phyloP scores from a whole-genome alignment of 2,888 invertebrate species.

The Andrena chrysosceles region DNA sequence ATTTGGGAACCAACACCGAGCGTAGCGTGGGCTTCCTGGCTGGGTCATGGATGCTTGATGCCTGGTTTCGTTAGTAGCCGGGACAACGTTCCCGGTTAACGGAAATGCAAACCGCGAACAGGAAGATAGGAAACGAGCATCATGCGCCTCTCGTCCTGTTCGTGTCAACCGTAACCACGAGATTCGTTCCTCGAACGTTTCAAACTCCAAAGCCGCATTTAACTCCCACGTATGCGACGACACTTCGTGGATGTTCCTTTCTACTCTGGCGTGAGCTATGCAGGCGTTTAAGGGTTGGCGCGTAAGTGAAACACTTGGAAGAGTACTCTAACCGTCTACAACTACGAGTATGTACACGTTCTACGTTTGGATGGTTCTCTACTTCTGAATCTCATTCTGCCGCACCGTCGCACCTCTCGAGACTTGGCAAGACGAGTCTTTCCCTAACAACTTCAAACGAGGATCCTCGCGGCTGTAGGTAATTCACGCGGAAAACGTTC shows the following conservation, averaged over 20 bases:
- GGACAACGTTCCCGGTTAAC: constrained; percentile 33
- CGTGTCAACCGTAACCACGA: constrained; percentile 27
- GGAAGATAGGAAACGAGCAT: constrained; percentile 19
- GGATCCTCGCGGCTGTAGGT: neutral
- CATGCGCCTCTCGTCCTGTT: constrained; percentile 33
- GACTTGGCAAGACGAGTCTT: neutral
- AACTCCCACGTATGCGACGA: neutral
- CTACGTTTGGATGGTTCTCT: neutral
- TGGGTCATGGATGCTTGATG: constrained; percentile 9
- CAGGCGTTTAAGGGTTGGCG: constrained; percentile 6
- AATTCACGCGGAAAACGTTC: no score
- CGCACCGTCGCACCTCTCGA: neutral
- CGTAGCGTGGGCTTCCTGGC: neutral
- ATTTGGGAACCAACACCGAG: constrained; percentile 1
- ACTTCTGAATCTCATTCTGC: neutral
- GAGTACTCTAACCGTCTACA: constrained; percentile 21
- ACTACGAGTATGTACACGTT: neutral
- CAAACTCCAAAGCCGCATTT: neutral
- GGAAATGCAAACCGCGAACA: constrained; percentile 14
- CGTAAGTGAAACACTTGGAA: constrained; percentile 2
- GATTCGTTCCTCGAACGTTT: constrained; percentile 1
- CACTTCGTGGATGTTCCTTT: neutral
- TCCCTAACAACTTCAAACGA: neutral
- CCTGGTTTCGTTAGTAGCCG: constrained; percentile 15
- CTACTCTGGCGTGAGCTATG: neutral